These are phyloP conservation scores for Macrotrachela quadricornifera DNA, from an alignment of 1,140 invertebrate species.

Conservation along the genomic window DNA sequence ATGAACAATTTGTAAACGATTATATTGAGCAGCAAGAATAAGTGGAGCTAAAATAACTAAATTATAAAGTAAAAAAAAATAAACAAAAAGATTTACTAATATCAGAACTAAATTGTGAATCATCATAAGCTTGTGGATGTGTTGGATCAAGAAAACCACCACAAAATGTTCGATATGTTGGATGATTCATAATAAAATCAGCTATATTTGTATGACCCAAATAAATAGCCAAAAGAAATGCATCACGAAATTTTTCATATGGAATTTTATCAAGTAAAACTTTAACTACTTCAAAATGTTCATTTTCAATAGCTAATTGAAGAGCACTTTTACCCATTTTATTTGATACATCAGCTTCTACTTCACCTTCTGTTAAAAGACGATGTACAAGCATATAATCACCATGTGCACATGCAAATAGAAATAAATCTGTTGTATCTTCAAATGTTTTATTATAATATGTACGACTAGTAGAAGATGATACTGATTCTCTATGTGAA, in stretches of 20 bases:
- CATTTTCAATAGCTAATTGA: slow-evolving; percentile 19
- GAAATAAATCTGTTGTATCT: too few relatives aligned
- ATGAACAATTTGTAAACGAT: slow-evolving; percentile 28
- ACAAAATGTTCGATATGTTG: slow-evolving; percentile 20
- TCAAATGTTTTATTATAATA: too few relatives aligned
- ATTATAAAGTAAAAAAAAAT: too few relatives aligned
- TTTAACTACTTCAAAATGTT: slow-evolving; percentile 22
- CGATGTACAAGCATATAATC: too few relatives aligned
- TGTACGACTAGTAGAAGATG: too few relatives aligned
- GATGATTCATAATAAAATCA: slow-evolving; percentile 23
- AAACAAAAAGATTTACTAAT: slow-evolving; percentile 11
- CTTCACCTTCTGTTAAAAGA: too few relatives aligned
- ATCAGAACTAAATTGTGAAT: slow-evolving; percentile 27
- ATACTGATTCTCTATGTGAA: too few relatives aligned
- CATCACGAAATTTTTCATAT: slow-evolving; percentile 19
- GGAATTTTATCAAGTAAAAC: slow-evolving; percentile 19
- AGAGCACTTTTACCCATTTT: slow-evolving; percentile 20
- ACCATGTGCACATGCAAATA: too few relatives aligned
- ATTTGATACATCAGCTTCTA: slow-evolving; percentile 14
- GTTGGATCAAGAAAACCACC: too few relatives aligned
- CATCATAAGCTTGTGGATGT: slow-evolving; percentile 15
- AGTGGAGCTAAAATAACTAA: slow-evolving; percentile 18
- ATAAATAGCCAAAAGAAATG: slow-evolving; percentile 23
- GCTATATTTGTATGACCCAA: slow-evolving; percentile 23
- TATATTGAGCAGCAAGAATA: slow-evolving; percentile 25